A percentile compares a stretch with the other conserved stretches of the same genome.
Evolutionary conservation across 2,797 vertebrate species (phyloP).

Genomic region (Pristis pectinata): DNA sequence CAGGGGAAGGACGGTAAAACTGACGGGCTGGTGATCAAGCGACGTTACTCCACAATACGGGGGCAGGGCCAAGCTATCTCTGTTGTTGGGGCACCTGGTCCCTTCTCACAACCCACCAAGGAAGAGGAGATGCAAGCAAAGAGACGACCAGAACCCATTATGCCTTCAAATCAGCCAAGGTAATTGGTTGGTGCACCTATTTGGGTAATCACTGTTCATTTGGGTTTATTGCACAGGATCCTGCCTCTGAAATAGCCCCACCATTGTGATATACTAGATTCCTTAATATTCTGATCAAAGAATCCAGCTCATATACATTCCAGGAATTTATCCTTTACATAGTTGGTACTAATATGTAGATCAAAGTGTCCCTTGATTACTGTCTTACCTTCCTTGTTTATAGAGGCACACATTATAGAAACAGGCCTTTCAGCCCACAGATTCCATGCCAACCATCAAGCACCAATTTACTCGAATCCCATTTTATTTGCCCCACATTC

Average conservation of each 20-base stretch:
- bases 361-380: too few species aligned
- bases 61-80: constrained; percentile 80
- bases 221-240: too few species aligned
- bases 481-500: too few species aligned
- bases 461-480: too few species aligned
- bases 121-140: constrained; percentile 63
- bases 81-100: constrained; percentile 66
- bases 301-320: too few species aligned
- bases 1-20: constrained; percentile 57
- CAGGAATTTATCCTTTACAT: too few species aligned
- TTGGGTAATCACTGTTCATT: neutral
- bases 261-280: neutral
- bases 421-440: too few species aligned
- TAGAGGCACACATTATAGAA: too few species aligned
- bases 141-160: constrained; percentile 80
- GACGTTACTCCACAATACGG: constrained; percentile 61
- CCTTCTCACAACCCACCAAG: constrained; percentile 41
- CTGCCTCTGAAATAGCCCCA: neutral
- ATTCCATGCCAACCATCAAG: too few species aligned
- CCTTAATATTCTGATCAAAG: too few species aligned
- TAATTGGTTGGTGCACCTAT: constrained; percentile 51
- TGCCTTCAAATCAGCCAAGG: constrained; percentile 75
- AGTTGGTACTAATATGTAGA: too few species aligned
- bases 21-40: constrained; percentile 74
- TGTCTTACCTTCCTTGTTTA: too few species aligned